Evolutionary conservation across 2,113 vertebrate species (phyloP).

Genomic region (Camelus bactrianus): DNA sequence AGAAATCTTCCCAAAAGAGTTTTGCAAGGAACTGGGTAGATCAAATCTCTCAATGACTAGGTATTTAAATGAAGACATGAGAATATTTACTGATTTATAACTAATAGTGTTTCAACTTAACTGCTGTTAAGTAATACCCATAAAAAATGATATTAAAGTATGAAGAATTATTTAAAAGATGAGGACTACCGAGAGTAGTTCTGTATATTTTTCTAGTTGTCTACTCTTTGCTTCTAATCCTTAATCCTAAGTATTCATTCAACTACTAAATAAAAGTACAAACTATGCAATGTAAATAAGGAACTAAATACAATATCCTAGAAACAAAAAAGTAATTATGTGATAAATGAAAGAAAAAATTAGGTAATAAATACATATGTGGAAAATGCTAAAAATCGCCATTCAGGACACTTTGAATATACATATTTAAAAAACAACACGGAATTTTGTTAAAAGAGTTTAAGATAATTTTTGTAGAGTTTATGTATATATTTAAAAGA

Average conservation of each 20-base stretch:
- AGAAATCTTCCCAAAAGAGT: slow-evolving; percentile 46
- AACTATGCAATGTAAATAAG: slow-evolving; percentile 13
- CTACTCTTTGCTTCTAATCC: slow-evolving; percentile 59
- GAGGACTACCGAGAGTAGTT: slow-evolving; percentile 18
- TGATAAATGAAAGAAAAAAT: slow-evolving; percentile 58
- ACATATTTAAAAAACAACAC: not conserved
- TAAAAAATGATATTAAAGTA: slow-evolving; percentile 51
- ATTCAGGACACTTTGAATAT: not conserved
- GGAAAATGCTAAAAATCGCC: slow-evolving; percentile 17
- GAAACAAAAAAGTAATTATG: slow-evolving; percentile 50
- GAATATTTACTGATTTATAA: slow-evolving; percentile 43
- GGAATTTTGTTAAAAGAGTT: slow-evolving; percentile 56
- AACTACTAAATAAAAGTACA: slow-evolving; percentile 27
- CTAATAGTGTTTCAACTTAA: not conserved
- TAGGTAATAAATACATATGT: slow-evolving; percentile 15
- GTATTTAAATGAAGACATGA: slow-evolving; percentile 49
- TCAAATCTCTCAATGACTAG: not conserved
- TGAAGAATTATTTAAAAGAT: slow-evolving; percentile 44
- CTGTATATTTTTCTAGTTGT: slow-evolving; percentile 36
- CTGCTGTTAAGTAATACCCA: not conserved
- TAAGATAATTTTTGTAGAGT: slow-evolving; percentile 49
- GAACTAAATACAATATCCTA: not conserved
- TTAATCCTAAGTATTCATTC: slow-evolving; percentile 51
- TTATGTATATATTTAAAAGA: slow-evolving; percentile 2
- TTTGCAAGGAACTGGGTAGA: not conserved